Conservation (phyloP, 1,140 invertebrate genomes). For the honey bee (Apis mellifera) region Amel_HAv3.1 CM009934.2:13319501-13320000, state of each 20-base stretch:
- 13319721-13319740: neutral
- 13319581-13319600: conserved; percentile 4
- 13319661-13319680: neutral
- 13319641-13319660: neutral
- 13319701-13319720: neutral
- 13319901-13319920: conserved; percentile 63
- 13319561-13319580: conserved; percentile 31
- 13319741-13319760: neutral
- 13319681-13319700: too few species aligned
- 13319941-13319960: conserved; percentile 66
- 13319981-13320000: too few species aligned
- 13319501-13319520: neutral
- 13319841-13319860: conserved; percentile 59
- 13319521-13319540: neutral
- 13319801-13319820: conserved; percentile 49
- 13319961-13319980: conserved; percentile 50
- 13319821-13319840: conserved; percentile 20
- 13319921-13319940: conserved; percentile 61
- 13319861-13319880: conserved; percentile 38
- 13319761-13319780: conserved; percentile 58
- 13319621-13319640: conserved; percentile 35
- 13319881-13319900: conserved; percentile 37
- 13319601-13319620: conserved; percentile 46
- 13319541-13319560: conserved; percentile 12
- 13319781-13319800: conserved; percentile 25